phyloP scores from a whole-genome alignment of 2,113 vertebrate species.

The Benitochromis conjunctus region DNA sequence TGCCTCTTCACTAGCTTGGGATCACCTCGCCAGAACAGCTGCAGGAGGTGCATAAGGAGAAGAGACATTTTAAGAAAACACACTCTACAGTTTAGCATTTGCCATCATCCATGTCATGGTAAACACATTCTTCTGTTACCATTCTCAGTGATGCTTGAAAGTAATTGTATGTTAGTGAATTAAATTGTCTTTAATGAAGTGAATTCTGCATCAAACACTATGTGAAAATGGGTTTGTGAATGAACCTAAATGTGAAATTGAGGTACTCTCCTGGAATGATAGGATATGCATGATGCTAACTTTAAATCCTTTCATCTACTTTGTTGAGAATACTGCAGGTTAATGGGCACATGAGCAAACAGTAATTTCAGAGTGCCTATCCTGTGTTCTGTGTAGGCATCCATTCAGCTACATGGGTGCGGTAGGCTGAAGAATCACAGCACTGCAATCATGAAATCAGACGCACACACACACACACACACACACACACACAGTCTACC shows the following conservation, averaged over 20 bases:
- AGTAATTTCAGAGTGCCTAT: slow-evolving; percentile 4
- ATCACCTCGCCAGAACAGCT: background rate
- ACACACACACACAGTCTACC: background rate
- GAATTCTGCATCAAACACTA: background rate
- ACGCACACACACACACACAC: background rate
- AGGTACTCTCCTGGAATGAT: background rate
- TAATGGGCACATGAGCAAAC: background rate
- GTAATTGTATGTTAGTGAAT: background rate
- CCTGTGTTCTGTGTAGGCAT: background rate
- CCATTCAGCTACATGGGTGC: slow-evolving; percentile 3
- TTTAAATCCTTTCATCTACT: background rate
- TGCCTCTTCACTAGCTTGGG: background rate
- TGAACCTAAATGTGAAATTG: background rate
- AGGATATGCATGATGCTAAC: background rate
- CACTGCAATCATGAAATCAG: slow-evolving; percentile 31
- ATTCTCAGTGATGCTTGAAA: background rate
- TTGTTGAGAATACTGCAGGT: background rate
- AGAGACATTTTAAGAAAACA: accelerated
- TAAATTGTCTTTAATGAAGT: background rate
- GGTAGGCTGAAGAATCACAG: background rate
- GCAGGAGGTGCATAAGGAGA: background rate
- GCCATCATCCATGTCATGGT: background rate
- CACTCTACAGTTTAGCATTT: background rate
- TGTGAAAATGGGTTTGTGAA: background rate
- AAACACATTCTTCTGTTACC: background rate